Evolutionary conservation across 2,113 vertebrate species (phyloP).

Genomic region (Ellobius talpinus): DNA sequence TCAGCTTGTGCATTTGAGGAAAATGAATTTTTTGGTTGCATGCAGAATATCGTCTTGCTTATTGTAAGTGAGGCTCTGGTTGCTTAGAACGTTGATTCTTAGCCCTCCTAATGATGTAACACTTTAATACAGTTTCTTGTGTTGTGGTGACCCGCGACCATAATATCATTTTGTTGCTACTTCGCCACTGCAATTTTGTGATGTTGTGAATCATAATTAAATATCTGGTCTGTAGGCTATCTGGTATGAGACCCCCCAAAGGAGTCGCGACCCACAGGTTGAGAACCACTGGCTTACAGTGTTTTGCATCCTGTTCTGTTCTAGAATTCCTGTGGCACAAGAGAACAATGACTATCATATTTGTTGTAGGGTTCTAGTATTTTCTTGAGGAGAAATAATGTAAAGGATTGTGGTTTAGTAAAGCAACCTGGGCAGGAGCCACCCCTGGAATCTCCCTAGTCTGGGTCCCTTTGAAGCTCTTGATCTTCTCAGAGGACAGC

Average conservation of each 20-base stretch:
- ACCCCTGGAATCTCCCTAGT: no score
- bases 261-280: not conserved
- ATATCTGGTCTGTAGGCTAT: not conserved
- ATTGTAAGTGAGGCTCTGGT: not conserved
- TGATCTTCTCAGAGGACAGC: not conserved
- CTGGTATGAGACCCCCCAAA: not conserved
- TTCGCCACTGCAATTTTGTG: not conserved
- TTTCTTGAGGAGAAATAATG: not conserved
- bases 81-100: not conserved
- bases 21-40: conserved; percentile 1
- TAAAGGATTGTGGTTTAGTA: not conserved
- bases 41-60: not conserved
- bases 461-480: not conserved
- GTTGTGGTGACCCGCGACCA: not conserved
- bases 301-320: not conserved
- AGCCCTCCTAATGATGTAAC: no score
- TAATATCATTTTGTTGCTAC: not conserved
- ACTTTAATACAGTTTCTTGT: not conserved
- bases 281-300: not conserved
- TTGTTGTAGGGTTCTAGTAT: not conserved
- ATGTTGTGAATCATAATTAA: not conserved
- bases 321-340: not conserved
- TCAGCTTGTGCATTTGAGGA: conserved; percentile 10
- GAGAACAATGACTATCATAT: not conserved
- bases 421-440: not conserved